A percentile compares a stretch with the other conserved stretches of the same genome.
Conservation (phyloP, 2,888 invertebrate genomes). For the Pandemis corylana region DNA sequence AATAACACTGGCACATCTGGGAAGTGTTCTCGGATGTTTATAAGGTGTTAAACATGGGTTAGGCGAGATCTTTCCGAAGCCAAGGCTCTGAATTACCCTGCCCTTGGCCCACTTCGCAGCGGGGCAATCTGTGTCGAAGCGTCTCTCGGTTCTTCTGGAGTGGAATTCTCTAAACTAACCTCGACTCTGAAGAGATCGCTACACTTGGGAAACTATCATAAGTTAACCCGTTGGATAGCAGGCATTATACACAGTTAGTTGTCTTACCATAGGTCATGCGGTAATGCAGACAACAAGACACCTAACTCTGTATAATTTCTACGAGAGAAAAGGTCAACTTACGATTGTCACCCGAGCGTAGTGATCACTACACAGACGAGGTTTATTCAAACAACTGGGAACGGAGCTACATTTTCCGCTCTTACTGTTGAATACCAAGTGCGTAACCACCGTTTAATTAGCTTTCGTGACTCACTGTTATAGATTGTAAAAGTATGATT, state of each 20-base stretch:
- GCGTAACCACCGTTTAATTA: constrained; percentile 14
- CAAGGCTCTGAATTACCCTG: constrained; percentile 29
- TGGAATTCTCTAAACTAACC: too few species aligned
- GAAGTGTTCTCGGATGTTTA: constrained; percentile 4
- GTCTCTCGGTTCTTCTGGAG: not conserved
- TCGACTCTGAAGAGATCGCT: too few species aligned
- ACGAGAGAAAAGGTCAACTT: too few species aligned
- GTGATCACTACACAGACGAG: too few species aligned
- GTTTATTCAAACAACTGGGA: not conserved
- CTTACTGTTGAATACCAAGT: constrained; percentile 11
- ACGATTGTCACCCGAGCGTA: too few species aligned
- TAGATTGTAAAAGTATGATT: constrained; percentile 23
- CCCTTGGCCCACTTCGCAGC: constrained; percentile 31
- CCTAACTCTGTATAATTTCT: too few species aligned
- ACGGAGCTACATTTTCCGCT: not conserved
- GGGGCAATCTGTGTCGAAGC: constrained; percentile 1
- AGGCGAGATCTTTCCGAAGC: constrained; percentile 1
- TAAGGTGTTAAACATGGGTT: constrained; percentile 19
- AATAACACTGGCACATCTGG: constrained; percentile 18
- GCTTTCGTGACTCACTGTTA: constrained; percentile 4
- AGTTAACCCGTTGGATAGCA: too few species aligned
- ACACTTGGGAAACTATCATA: too few species aligned
- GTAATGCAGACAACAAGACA: too few species aligned
- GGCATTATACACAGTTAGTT: too few species aligned
- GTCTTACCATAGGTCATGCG: too few species aligned